These are phyloP conservation scores for Elachura formosa DNA, from an alignment of 2,113 vertebrate genomes.

Conservation along the genomic window DNA sequence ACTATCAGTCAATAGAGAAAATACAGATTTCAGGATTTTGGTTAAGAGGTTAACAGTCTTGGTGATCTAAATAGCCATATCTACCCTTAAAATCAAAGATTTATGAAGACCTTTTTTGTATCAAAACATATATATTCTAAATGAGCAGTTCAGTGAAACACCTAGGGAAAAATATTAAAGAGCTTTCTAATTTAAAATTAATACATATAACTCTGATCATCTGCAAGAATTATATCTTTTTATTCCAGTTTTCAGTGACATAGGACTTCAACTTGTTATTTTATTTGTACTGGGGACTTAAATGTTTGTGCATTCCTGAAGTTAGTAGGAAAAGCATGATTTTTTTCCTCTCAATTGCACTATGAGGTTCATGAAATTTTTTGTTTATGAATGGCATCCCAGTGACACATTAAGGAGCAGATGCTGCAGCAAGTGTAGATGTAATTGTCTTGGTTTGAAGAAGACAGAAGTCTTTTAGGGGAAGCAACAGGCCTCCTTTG, in stretches of 20 bases:
- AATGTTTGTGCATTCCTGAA: neutral
- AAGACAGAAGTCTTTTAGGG: too few species aligned
- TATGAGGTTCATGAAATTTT: neutral
- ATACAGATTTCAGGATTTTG: neutral
- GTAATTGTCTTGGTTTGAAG: too few species aligned
- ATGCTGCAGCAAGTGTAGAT: slow-evolving; percentile 19
- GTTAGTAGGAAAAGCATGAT: neutral
- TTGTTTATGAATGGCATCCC: slow-evolving; percentile 13
- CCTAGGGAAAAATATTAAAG: neutral
- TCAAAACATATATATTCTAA: neutral
- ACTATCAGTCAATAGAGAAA: neutral
- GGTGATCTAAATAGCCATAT: neutral
- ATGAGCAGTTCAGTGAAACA: neutral
- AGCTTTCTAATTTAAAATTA: neutral
- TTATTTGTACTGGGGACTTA: neutral
- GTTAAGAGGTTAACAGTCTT: neutral
- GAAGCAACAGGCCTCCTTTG: too few species aligned
- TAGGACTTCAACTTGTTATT: neutral
- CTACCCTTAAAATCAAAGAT: neutral
- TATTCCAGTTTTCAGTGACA: neutral
- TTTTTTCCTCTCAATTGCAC: neutral
- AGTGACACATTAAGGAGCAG: slow-evolving; percentile 24
- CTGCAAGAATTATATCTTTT: neutral
- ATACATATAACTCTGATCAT: neutral
- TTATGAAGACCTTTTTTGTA: neutral